A percentile compares a stretch with the other conserved stretches of the same genome.
Conservation (phyloP, 2,113 vertebrate species). For the Ceuthmochares aereus region DNA sequence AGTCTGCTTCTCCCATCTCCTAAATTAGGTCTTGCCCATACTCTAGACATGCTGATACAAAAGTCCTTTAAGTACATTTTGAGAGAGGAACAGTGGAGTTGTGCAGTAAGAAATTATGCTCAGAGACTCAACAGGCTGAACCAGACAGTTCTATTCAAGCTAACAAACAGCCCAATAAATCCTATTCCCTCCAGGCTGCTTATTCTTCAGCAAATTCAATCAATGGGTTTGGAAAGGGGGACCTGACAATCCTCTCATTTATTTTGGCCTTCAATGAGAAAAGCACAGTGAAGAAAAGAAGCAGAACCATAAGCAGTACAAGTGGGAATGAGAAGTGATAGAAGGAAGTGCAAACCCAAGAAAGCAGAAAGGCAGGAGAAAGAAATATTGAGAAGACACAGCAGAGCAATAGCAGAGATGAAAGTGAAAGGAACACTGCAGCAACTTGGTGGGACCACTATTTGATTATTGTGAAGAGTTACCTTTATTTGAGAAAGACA, state of each 20-base stretch:
- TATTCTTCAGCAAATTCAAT: slow-evolving; percentile 7
- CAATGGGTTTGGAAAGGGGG: slow-evolving; percentile 29
- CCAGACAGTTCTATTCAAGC: background rate
- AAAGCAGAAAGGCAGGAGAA: background rate
- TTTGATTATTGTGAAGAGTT: background rate
- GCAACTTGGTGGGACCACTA: background rate
- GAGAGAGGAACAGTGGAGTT: background rate
- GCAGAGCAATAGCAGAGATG: background rate
- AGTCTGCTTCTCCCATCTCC: background rate
- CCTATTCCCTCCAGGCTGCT: background rate
- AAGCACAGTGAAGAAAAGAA: background rate
- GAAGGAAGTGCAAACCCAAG: background rate
- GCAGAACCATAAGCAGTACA: background rate
- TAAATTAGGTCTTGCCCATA: background rate
- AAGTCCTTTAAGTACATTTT: background rate
- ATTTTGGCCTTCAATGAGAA: background rate
- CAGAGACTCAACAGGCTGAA: background rate
- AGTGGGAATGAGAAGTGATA: background rate
- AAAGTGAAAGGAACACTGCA: background rate
- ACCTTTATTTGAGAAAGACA: background rate
- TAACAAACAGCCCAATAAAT: slow-evolving; percentile 46
- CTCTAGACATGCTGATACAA: background rate
- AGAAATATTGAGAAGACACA: background rate
- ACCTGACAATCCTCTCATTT: background rate
- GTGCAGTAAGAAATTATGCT: slow-evolving; percentile 3